Evolutionary conservation across 1,140 invertebrate genomes (phyloP), one percentile per base, ranked within the genome.

Genomic region (Glomeris maerens): DNA sequence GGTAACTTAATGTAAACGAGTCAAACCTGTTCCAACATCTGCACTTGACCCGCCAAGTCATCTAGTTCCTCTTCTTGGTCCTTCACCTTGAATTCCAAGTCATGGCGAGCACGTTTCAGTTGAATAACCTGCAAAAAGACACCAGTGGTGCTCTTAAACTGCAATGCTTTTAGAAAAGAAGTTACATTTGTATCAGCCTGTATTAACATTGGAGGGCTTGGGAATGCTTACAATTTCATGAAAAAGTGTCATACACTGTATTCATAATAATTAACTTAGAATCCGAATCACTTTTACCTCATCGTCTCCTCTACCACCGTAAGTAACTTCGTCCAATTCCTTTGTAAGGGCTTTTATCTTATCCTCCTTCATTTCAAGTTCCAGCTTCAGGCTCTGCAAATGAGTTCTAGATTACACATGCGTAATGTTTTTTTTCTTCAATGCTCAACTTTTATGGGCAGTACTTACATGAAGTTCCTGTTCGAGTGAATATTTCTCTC

Each of bases 21-120:
- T n/a, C n/a, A n/a, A 21, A 54, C 49, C 41, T 84, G 84, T 63
- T 91, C 86, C 53, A 92, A 66, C 47, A 89, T 67, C 49, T 70
- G 64, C 0, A 70, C 64, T 55, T 59, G 89, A 27, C 86, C 90
- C 0, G 90, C 89, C 55, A 93, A 72, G 60, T 95, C 90, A 63
- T 96, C 91, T 23, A 95, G 68, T 62, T 95, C 91, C 66, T 95
- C 91, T 60, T 95, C 90, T 70, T 93, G 89, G 60, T 95, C 90
- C 60, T 88, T 81, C 2, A 80, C 65, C 52, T 86, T 81, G 27
- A 81, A 74, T 61, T 94, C 88, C n/a, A 90, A 71, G 45, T 94
- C 89, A 60, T 86, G 78, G 60, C 90, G 89, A 0, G 77, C 75
- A 59, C 86, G 80, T 51, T 88, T 80, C 52, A 94, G 66, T 23